Evolutionary conservation across 2,797 vertebrate genomes (phyloP).

Genomic region (Ctenopoma multispine): DNA sequence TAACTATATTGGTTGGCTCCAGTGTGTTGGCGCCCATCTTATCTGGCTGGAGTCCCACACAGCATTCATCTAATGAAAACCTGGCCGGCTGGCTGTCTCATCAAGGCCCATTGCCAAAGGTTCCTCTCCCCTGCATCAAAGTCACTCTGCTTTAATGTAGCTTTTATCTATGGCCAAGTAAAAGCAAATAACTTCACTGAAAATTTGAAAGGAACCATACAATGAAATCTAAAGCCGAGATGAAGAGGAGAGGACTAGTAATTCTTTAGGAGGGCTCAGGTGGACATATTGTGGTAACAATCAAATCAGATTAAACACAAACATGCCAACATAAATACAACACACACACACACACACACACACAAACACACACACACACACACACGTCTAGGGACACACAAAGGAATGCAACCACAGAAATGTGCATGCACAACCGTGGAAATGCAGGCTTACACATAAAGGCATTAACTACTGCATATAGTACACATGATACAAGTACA

Average conservation of each 20-base stretch:
- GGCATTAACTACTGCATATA: constrained; percentile 46
- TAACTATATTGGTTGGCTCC: constrained; percentile 82
- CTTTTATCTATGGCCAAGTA: constrained; percentile 83
- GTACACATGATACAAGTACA: constrained; percentile 53
- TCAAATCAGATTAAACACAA: constrained; percentile 54
- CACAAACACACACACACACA: no score
- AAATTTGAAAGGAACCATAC: constrained; percentile 74
- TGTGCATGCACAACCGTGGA: constrained; percentile 2
- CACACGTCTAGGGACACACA: constrained; percentile 2
- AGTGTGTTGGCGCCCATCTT: constrained; percentile 77
- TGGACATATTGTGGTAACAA: constrained; percentile 59
- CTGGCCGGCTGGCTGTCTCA: constrained; percentile 81
- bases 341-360: constrained; percentile 15
- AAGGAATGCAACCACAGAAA: constrained; percentile 7
- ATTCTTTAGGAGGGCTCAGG: constrained; percentile 63
- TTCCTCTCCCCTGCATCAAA: constrained; percentile 82
- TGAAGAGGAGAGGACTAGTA: constrained; percentile 59
- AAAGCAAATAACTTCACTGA: constrained; percentile 77
- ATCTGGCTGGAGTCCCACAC: constrained; percentile 77
- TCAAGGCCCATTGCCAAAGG: constrained; percentile 80
- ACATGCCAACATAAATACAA: constrained; percentile 22
- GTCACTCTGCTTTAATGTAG: constrained; percentile 79
- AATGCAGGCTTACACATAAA: constrained; percentile 46
- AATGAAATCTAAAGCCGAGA: constrained; percentile 67
- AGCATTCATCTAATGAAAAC: constrained; percentile 85